These are phyloP conservation scores for Stenodera caucasica DNA, from an alignment of 2,888 invertebrate species.

Conservation along the genomic window DNA sequence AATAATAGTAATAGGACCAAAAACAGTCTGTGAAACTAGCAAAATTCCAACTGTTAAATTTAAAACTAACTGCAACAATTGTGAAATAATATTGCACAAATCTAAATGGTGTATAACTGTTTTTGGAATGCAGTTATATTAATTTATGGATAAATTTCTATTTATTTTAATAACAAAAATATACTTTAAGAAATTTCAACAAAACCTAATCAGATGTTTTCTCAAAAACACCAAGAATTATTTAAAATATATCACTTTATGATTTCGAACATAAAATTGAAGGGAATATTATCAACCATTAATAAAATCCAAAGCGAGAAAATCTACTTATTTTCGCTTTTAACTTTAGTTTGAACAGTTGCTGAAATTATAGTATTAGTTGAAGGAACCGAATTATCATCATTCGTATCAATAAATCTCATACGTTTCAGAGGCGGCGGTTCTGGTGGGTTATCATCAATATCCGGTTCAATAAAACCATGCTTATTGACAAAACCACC, in stretches of 20 bases:
- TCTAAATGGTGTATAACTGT: not conserved
- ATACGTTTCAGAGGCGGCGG: slow-evolving; percentile 36
- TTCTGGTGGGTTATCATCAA: slow-evolving; percentile 38
- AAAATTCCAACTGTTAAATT: not conserved
- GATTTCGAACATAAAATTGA: too few species aligned
- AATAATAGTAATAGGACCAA: not conserved
- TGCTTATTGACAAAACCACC: slow-evolving; percentile 39
- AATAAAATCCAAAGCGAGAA: too few species aligned
- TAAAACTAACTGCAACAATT: not conserved
- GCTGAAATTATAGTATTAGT: slow-evolving; percentile 15
- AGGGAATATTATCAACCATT: too few species aligned
- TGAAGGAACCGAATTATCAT: slow-evolving; percentile 22
- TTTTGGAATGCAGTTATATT: slow-evolving; percentile 2
- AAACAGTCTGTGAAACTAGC: not conserved
- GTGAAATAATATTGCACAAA: not conserved
- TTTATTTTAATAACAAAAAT: slow-evolving; percentile 4
- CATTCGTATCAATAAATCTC: slow-evolving; percentile 21
- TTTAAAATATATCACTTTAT: too few species aligned
- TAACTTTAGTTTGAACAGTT: slow-evolving; percentile 18
- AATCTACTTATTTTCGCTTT: slow-evolving; percentile 16
- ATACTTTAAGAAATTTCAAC: not conserved
- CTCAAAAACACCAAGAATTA: too few species aligned
- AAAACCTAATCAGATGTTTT: too few species aligned
- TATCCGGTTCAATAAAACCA: slow-evolving; percentile 47
- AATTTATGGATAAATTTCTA: not conserved